These are phyloP conservation scores for Chionoecetes opilio DNA, from an alignment of 1,140 invertebrate species.

Conservation along the genomic window DNA sequence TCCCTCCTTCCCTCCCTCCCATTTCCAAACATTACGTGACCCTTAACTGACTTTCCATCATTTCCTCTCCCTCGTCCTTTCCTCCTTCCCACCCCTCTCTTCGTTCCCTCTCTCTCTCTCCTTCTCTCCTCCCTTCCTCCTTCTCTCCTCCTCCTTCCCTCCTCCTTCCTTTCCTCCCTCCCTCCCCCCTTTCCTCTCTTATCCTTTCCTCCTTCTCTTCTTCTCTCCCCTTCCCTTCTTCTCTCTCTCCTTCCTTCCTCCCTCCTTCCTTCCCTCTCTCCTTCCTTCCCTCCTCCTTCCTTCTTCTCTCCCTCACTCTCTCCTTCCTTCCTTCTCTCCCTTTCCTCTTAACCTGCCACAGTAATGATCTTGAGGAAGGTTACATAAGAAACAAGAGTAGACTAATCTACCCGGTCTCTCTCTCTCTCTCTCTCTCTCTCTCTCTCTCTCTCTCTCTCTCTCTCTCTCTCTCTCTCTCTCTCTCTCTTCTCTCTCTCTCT, in stretches of 20 bases:
- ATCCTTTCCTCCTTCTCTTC: not conserved
- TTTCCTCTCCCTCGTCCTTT: not conserved
- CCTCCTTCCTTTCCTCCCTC: not conserved
- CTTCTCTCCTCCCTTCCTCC: not conserved
- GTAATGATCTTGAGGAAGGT: not conserved
- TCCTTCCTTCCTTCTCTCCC: no score
- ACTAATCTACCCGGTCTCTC: no score
- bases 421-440: no score
- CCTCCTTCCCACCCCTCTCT: not conserved
- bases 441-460: no score
- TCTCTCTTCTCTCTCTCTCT: no score
- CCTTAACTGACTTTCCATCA: not conserved
- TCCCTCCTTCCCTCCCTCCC: not conserved
- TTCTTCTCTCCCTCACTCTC: not conserved
- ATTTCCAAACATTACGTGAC: not conserved
- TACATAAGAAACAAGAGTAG: not conserved
- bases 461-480: no score
- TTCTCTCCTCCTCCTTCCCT: not conserved
- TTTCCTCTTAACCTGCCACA: not conserved
- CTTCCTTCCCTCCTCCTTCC: not conserved
- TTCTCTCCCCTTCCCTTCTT: not conserved
- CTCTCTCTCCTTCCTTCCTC: not conserved
- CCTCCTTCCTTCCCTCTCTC: not conserved
- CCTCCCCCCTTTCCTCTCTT: not conserved
- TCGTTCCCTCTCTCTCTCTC: not conserved